phyloP scores from a whole-genome alignment of 2,797 vertebrate genomes.

The Forpus xanthops region DNA sequence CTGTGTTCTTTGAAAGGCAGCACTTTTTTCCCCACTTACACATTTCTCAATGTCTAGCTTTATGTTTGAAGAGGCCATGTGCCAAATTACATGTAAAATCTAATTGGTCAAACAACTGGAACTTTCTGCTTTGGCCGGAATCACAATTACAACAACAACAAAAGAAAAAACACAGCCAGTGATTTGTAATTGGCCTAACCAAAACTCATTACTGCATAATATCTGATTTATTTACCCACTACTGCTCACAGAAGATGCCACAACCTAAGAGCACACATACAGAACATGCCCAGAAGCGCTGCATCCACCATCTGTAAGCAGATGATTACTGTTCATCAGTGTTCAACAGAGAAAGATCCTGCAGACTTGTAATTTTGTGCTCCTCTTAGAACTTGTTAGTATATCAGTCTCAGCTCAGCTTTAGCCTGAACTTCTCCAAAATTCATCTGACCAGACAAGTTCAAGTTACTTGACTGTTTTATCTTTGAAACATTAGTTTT shows the following conservation, averaged over 20 bases:
- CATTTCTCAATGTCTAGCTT: background rate
- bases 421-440: background rate
- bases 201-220: background rate
- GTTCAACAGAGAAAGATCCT: background rate
- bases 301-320: rapidly evolving
- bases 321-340: background rate
- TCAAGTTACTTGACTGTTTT: background rate
- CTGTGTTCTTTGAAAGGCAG: background rate
- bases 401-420: background rate
- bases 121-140: conserved; percentile 23
- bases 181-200: background rate
- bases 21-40: background rate
- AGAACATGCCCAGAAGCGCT: background rate
- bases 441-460: background rate
- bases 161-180: background rate
- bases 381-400: background rate
- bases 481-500: background rate
- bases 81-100: conserved; percentile 34
- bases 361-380: background rate
- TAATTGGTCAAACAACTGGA: conserved; percentile 1
- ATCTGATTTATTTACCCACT: background rate
- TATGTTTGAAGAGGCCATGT: background rate
- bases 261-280: background rate
- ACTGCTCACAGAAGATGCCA: background rate
- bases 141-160: background rate